phyloP scores from a whole-genome alignment of 2,888 invertebrate genomes.

The Phlogophora meticulosa region DNA sequence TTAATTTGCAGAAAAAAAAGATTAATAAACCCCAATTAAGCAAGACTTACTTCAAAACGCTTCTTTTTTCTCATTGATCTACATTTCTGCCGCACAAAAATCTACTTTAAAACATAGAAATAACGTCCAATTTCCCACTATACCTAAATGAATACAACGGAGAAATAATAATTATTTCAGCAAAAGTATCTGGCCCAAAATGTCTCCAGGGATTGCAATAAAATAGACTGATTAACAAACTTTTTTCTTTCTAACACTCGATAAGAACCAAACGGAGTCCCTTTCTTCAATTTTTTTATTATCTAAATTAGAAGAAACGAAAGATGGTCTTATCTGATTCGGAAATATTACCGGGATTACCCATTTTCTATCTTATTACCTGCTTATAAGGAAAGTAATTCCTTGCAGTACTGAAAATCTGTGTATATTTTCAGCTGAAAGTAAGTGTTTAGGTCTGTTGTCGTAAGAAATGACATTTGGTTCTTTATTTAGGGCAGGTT shows the following conservation, averaged over 20 bases:
- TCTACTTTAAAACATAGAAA: background rate
- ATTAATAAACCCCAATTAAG: slow-evolving; percentile 26
- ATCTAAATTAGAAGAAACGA: slow-evolving; percentile 52
- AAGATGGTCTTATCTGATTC: slow-evolving; percentile 35
- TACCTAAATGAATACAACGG: slow-evolving; percentile 14
- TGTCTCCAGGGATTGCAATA: slow-evolving; percentile 45
- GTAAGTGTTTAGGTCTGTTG: slow-evolving; percentile 16
- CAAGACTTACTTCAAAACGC: slow-evolving; percentile 1
- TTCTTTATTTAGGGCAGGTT: slow-evolving; percentile 33
- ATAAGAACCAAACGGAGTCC: slow-evolving; percentile 39
- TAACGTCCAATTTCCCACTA: background rate
- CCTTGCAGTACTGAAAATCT: background rate
- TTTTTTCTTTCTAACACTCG: slow-evolving; percentile 51
- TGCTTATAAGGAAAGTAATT: background rate
- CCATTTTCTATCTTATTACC: slow-evolving; percentile 17
- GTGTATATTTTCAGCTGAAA: slow-evolving; percentile 12
- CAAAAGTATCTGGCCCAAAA: slow-evolving; percentile 20
- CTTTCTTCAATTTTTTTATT: slow-evolving; percentile 47
- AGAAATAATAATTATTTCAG: slow-evolving; percentile 44
- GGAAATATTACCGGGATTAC: background rate
- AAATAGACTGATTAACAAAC: slow-evolving; percentile 57
- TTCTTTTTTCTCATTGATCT: background rate
- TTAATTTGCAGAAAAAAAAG: background rate
- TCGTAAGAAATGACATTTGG: slow-evolving; percentile 11
- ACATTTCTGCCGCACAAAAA: background rate